A percentile compares a stretch with the other conserved stretches of the same genome.
phyloP scores from a whole-genome alignment of 2,797 vertebrate genomes.

The Alexandromys oeconomus region DNA sequence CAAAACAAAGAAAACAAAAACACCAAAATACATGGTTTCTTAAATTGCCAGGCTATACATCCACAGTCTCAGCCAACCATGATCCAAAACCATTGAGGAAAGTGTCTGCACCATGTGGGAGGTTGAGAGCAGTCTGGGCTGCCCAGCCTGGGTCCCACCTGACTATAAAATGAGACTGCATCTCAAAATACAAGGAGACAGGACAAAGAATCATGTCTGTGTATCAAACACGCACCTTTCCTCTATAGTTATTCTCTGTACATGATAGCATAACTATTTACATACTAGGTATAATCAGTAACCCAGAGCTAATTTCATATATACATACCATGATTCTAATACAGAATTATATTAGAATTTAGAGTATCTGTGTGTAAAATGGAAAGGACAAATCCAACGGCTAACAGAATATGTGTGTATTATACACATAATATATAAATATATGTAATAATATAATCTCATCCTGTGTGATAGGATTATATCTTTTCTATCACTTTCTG shows the following conservation, averaged over 20 bases:
- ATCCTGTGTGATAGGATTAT: background rate
- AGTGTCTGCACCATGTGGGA: background rate
- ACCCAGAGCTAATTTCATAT: background rate
- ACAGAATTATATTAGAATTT: background rate
- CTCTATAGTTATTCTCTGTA: background rate
- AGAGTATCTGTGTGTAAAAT: background rate
- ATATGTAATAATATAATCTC: background rate
- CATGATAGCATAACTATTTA: background rate
- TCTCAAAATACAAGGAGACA: background rate
- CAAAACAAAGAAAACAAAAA: background rate
- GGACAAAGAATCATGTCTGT: background rate
- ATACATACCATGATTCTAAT: background rate
- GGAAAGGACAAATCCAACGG: background rate
- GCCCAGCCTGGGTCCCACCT: background rate
- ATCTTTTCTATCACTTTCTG: background rate
- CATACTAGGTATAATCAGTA: background rate
- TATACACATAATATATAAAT: background rate
- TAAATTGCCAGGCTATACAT: background rate
- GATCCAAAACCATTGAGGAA: background rate
- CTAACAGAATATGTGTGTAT: background rate
- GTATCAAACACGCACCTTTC: background rate
- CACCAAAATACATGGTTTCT: background rate
- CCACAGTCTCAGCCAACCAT: background rate
- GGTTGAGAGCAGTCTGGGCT: background rate
- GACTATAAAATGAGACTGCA: background rate